These are phyloP conservation scores for Colinus virginianus DNA, from an alignment of 2,113 vertebrate species.

Conservation along the genomic window DNA sequence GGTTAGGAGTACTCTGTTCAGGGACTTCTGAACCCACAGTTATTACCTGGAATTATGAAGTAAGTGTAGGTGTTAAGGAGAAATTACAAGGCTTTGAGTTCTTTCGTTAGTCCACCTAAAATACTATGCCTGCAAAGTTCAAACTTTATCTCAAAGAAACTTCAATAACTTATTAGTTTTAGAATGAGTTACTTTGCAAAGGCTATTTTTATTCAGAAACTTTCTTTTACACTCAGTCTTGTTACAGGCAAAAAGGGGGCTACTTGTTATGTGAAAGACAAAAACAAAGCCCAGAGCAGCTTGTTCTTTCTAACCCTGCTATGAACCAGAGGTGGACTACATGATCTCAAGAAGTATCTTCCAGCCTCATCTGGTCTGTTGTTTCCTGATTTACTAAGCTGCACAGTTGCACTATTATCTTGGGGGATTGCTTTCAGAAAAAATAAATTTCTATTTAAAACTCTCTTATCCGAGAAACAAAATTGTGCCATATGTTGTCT, in stretches of 20 bases:
- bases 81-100: not conserved
- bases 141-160: not conserved
- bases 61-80: not conserved
- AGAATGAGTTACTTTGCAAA: not conserved
- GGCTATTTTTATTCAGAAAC: not conserved
- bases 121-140: not conserved
- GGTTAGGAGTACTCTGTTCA: not conserved
- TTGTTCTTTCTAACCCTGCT: not conserved
- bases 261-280: not conserved
- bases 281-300: not conserved
- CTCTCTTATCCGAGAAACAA: conserved; percentile 17
- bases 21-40: not conserved
- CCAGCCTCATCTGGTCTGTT: not conserved
- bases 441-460: not conserved
- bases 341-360: not conserved
- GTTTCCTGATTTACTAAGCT: not conserved
- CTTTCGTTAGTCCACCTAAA: not conserved
- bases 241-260: not conserved
- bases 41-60: not conserved
- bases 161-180: not conserved
- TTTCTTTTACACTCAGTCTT: not conserved
- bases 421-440: not conserved
- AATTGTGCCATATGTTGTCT: not conserved
- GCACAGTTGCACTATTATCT: not conserved
- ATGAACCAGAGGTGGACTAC: not conserved